These are phyloP conservation scores for Phania funesta DNA, from an alignment of 2,888 invertebrate genomes.

Conservation along the genomic window DNA sequence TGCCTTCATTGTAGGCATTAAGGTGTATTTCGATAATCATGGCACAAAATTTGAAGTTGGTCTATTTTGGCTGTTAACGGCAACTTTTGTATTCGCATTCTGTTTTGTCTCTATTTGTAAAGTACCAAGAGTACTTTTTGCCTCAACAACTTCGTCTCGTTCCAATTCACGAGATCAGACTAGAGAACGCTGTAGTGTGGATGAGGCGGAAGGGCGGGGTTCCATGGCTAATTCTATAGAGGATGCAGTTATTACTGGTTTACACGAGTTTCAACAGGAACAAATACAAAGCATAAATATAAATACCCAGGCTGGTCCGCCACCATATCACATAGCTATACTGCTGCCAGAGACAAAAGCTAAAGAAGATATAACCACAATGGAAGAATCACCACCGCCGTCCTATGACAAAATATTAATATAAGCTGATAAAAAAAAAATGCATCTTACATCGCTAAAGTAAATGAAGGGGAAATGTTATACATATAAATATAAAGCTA, in stretches of 20 bases:
- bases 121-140: constrained; percentile 79
- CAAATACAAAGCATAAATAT: constrained; percentile 61
- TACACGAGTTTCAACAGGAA: constrained; percentile 63
- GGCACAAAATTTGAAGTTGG: constrained; percentile 83
- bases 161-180: constrained; percentile 68
- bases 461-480: neutral
- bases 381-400: constrained; percentile 84
- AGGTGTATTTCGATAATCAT: constrained; percentile 87
- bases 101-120: constrained; percentile 84
- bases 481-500: neutral
- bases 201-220: constrained; percentile 49
- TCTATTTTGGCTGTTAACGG: constrained; percentile 84
- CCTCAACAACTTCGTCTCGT: constrained; percentile 69
- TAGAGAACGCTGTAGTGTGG: constrained; percentile 68
- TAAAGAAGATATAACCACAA: constrained; percentile 68
- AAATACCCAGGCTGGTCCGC: constrained; percentile 81
- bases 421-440: constrained; percentile 79
- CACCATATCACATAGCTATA: constrained; percentile 92
- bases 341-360: constrained; percentile 83
- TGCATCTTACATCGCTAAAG: neutral
- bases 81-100: constrained; percentile 84
- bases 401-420: constrained; percentile 88
- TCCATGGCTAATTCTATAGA: constrained; percentile 69
- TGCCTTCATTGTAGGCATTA: constrained; percentile 86
- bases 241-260: constrained; percentile 67